Base-by-base conservation (phyloP, 2,888 invertebrate genomes). In the Dynastes hyllus region DNA sequence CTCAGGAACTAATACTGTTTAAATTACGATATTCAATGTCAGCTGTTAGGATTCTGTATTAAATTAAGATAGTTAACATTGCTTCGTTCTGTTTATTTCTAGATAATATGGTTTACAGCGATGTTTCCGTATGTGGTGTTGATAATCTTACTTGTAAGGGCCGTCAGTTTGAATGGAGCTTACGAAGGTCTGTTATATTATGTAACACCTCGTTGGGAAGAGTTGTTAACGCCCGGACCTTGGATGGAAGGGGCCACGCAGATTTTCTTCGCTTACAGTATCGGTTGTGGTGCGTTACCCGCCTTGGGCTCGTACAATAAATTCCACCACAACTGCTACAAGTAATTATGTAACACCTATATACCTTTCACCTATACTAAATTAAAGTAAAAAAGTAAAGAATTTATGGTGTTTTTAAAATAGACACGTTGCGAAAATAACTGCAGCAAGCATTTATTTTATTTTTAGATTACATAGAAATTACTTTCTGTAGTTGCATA, bases 241-340 rank as follows among this genome's bases (percentile, higher is more conserved):
- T 95, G 95, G 95, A 93, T 94, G 84, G 94, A 95, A 84, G 95
- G 94, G 0, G 94, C 94, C 0, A 93, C 94, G 2, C 94, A 95
- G 87, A 94, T 95, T 82, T 95, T 95, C 89, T 95, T 95, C 87
- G 95, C 94, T 0, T 92, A 95, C 84, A 94, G 94, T 79, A 94
- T 94, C 70, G 94, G 95, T 22, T 95, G 94, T 81, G 95, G 95
- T 13, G 94, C 94, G 1, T 88, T 95, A 66, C 91, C 95, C 2
- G 94, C 95, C 3, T 90, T 94, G 61, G 94, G 94, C 66, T 94
- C 94, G 70, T 95, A 94, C 88, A 95, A 95, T 88, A 92, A 93
- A 85, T 94, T 94, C 85, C 92, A 95, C 86, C 95, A 95, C 86
- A 94, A 95, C 86, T 93, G 93, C 80, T 94, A 93, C 89, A 92